Base-by-base conservation (phyloP, 1,140 invertebrate species). In the Papilio aristodemus region DNA sequence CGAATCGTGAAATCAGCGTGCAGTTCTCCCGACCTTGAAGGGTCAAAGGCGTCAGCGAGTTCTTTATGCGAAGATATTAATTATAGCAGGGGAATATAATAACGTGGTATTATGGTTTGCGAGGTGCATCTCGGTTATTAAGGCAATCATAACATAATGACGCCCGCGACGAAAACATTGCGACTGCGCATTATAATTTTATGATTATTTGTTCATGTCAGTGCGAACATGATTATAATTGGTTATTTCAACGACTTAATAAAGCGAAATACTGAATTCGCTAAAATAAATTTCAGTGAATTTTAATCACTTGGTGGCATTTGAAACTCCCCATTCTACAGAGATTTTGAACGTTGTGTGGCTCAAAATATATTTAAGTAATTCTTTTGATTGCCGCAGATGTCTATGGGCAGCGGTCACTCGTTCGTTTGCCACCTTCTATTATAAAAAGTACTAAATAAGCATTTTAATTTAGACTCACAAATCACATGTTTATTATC, bases 131-230 rank as follows among this genome's bases (percentile, higher is more conserved):
- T 79, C 72, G 70, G 80, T 78, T 81, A 80, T 85, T 71, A 83
- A 83, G 71, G 78, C 75, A 86, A 82, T 85, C 81, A 77, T 78
- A 80, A 83, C 58, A 78, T 80, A 78, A 81, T 78, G 71, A 78
- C 74, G 72, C 39, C 66, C n/a, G 73, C 73, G 78, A 83, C 76
- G 81, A 86, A 88, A 82, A 83, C 71, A 73, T 75, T 71, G 60
- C 72, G 78, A 76, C 71, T 69, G 67, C 69, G 70, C 14, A 73
- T 75, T 75, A 77, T 81, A 78, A 81, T 72, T 66, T 66, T 14
- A n/a, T 66, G 0, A 67, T 71, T 62, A 62, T 37, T 62, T 36
- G 36, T 22, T 22, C n/a, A 60, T 60, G 58, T 37, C 8, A 13
- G 2, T 54, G 22, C 11, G 46, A 22, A 22, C 3, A 22, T 39